phyloP scores from a whole-genome alignment of 92 coral and sea anemone species.

The Porites divaricata region DNA sequence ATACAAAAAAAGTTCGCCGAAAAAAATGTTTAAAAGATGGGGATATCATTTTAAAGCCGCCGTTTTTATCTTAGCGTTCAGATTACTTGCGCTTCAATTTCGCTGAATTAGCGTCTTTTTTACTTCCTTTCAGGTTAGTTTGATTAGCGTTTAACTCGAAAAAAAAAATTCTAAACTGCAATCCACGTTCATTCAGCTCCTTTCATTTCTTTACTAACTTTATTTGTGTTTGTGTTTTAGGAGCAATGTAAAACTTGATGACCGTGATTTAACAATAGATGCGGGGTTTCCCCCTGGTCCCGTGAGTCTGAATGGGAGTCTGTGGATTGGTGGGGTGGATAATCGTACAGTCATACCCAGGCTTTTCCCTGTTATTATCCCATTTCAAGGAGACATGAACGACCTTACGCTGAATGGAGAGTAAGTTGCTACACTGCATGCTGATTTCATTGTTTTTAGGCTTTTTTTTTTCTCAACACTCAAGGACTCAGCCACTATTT shows the following conservation, averaged over 20 bases:
- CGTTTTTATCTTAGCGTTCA: too few species aligned
- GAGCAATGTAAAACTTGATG: constrained; percentile 18
- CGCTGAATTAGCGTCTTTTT: too few species aligned
- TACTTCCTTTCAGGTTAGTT: too few species aligned
- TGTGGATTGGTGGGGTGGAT: constrained; percentile 82
- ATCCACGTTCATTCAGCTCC: not conserved
- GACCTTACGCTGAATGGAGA: constrained; percentile 60
- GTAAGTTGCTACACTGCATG: constrained; percentile 40
- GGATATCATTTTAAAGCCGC: too few species aligned
- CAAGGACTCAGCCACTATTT: too few species aligned
- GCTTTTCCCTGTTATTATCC: constrained; percentile 67
- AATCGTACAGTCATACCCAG: constrained; percentile 58
- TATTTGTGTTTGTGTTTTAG: not conserved
- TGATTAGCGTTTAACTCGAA: too few species aligned
- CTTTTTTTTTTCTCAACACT: too few species aligned
- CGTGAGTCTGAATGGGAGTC: constrained; percentile 70
- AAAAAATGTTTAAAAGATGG: too few species aligned
- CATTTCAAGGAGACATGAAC: constrained; percentile 84
- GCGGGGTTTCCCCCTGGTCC: constrained; percentile 66
- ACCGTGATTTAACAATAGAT: constrained; percentile 13
- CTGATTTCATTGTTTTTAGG: not conserved
- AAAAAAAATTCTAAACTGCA: too few species aligned
- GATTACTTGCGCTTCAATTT: too few species aligned
- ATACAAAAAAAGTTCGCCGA: too few species aligned
- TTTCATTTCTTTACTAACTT: not conserved